Percentiles rank a stretch among this genome's conserved stretches.
phyloP scores from a whole-genome alignment of 2,888 invertebrate genomes.

The Chrysolina haemoptera region DNA sequence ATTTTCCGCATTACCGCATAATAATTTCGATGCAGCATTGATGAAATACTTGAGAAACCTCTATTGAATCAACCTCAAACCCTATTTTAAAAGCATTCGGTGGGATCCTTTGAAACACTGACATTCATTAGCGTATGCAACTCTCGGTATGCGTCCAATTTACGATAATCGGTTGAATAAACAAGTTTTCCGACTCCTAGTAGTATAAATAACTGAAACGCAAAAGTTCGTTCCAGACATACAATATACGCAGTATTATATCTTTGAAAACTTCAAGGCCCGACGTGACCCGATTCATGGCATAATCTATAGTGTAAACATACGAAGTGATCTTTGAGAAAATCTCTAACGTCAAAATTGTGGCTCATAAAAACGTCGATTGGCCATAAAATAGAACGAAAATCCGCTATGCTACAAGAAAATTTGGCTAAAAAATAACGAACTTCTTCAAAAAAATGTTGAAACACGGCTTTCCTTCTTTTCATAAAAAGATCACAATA shows the following conservation, averaged over 20 bases:
- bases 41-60: background rate
- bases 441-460: background rate
- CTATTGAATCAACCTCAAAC: background rate
- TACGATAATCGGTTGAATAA: background rate
- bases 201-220: conserved; percentile 12
- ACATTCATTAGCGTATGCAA: conserved; percentile 6
- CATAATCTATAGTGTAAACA: conserved; percentile 7
- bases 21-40: background rate
- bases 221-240: background rate
- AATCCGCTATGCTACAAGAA: conserved; percentile 14
- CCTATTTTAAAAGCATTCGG: background rate
- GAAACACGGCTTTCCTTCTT: background rate
- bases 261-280: background rate
- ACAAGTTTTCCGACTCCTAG: background rate
- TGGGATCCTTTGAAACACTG: background rate
- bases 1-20: too few relatives aligned
- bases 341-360: conserved; percentile 30
- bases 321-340: conserved; percentile 10
- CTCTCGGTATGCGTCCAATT: background rate
- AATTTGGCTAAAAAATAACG: background rate
- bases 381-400: conserved; percentile 40
- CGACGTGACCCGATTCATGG: background rate
- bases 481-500: too few relatives aligned
- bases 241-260: background rate
- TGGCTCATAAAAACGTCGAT: conserved; percentile 40